Percentiles rank a stretch among this genome's conserved stretches.
Evolutionary conservation across 2,888 invertebrate species (phyloP).

Genomic region (Ormyrus nitidulus): DNA sequence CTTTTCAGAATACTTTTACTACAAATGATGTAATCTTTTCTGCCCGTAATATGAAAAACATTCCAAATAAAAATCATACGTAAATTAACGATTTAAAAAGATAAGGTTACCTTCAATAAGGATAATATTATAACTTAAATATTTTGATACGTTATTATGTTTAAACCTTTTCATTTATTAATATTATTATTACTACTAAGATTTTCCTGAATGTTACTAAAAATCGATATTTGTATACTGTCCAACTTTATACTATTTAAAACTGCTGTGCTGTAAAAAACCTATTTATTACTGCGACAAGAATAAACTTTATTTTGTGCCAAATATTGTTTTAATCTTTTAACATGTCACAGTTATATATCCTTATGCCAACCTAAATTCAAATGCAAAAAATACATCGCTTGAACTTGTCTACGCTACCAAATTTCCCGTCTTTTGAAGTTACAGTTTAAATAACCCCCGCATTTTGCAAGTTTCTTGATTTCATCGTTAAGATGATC

Average conservation of each 20-base stretch:
- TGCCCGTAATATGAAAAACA: no score
- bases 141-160: no score
- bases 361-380: no score
- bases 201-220: slow-evolving; percentile 16
- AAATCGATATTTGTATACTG: slow-evolving; percentile 19
- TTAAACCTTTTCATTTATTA: not conserved
- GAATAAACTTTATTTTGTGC: slow-evolving; percentile 51
- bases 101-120: no score
- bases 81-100: no score
- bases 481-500: not conserved
- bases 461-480: slow-evolving; percentile 13
- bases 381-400: not conserved
- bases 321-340: not conserved
- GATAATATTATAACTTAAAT: no score
- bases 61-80: no score
- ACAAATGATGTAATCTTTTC: no score
- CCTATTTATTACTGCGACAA: slow-evolving; percentile 23
- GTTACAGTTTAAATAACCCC: not conserved
- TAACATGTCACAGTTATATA: not conserved
- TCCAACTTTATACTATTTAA: slow-evolving; percentile 31
- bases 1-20: no score
- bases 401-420: not conserved
- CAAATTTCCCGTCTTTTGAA: slow-evolving; percentile 3
- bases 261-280: slow-evolving; percentile 3
- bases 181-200: not conserved